These are phyloP conservation scores for Ferdinandea cuprea DNA, from an alignment of 2,888 invertebrate species.

Conservation along the genomic window DNA sequence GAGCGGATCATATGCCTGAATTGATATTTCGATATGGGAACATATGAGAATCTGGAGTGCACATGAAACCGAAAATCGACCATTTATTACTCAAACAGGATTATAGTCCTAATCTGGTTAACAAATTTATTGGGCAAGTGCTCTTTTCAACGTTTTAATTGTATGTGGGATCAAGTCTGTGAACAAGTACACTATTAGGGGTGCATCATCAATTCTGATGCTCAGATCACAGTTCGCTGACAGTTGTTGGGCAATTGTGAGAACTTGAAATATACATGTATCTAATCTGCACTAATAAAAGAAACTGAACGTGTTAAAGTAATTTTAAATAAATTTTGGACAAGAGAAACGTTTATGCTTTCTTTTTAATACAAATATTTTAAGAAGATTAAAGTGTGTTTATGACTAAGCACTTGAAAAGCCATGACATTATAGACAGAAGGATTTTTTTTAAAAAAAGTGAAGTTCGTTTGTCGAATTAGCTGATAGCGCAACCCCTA, in stretches of 20 bases:
- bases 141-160: constrained; percentile 51
- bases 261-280: background rate
- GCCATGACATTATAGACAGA: constrained; percentile 4
- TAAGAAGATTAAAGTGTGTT: constrained; percentile 39
- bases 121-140: constrained; percentile 72
- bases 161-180: constrained; percentile 20
- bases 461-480: constrained; percentile 49
- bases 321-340: background rate
- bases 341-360: constrained; percentile 10
- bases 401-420: background rate
- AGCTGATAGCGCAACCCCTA: constrained; percentile 50
- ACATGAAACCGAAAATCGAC: constrained; percentile 68
- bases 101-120: constrained; percentile 72
- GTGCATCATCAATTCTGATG: constrained; percentile 31
- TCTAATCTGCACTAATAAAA: background rate
- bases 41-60: constrained; percentile 46
- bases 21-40: constrained; percentile 70
- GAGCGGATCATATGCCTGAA: constrained; percentile 69
- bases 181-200: constrained; percentile 14
- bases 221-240: constrained; percentile 35
- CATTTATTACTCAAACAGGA: constrained; percentile 71
- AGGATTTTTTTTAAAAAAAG: constrained; percentile 3
- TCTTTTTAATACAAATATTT: constrained; percentile 10
- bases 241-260: constrained; percentile 29
- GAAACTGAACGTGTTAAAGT: background rate